These are phyloP conservation scores for Amblyteles armatorius DNA, from an alignment of 2,888 invertebrate species.

Conservation along the genomic window DNA sequence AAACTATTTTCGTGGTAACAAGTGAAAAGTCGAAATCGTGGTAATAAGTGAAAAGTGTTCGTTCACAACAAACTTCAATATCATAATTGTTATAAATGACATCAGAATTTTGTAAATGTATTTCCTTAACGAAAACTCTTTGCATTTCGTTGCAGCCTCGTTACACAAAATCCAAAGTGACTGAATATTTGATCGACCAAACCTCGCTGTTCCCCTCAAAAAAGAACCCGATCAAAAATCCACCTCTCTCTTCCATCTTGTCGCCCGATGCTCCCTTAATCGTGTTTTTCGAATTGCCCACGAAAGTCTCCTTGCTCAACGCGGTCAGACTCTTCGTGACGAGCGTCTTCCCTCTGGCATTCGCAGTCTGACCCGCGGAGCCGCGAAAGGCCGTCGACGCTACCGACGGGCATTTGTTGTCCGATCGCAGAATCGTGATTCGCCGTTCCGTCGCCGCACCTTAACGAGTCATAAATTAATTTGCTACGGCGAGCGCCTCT, in stretches of 20 bases:
- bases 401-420: conserved; percentile 51
- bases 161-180: too few species aligned
- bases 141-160: too few species aligned
- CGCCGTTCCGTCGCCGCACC: conserved; percentile 60
- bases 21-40: too few species aligned
- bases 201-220: background rate
- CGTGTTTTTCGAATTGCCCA: conserved; percentile 74
- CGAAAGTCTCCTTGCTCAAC: conserved; percentile 66
- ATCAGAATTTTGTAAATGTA: too few species aligned
- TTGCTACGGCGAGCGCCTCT: conserved; percentile 63
- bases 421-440: conserved; percentile 65
- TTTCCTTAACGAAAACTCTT: too few species aligned
- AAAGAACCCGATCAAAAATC: background rate
- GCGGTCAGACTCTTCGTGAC: conserved; percentile 74
- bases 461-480: conserved; percentile 61
- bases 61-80: too few species aligned
- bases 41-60: too few species aligned
- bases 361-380: background rate
- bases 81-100: too few species aligned
- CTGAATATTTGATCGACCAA: too few species aligned
- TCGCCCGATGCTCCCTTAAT: conserved; percentile 79
- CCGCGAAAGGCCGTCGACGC: conserved; percentile 14
- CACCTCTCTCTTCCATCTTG: conserved; percentile 75
- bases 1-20: too few species aligned
- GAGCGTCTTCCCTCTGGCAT: conserved; percentile 44